Conservation (phyloP, 2,797 vertebrate species). For the Hybognathus amarus region DNA sequence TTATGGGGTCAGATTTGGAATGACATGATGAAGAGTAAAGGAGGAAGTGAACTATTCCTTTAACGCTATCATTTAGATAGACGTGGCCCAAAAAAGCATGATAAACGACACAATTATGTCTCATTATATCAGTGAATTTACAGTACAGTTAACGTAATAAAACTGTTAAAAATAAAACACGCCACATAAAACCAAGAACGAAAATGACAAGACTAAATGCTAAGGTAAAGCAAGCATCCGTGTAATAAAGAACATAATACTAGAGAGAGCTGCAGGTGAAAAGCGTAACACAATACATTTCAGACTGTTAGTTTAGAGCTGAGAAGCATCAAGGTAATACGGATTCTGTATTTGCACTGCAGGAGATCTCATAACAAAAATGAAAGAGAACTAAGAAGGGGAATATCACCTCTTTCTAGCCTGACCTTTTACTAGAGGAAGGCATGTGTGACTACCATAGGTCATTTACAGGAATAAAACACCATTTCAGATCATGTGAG, state of each 20-base stretch:
- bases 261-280: constrained; percentile 55
- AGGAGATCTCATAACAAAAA: constrained; percentile 61
- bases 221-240: constrained; percentile 30
- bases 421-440: constrained; percentile 63
- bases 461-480: constrained; percentile 48
- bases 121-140: background rate
- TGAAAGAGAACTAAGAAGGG: constrained; percentile 63
- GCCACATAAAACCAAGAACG: background rate
- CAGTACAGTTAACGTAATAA: background rate
- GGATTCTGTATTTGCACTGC: constrained; percentile 42
- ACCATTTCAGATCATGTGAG: constrained; percentile 2
- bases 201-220: background rate
- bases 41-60: background rate
- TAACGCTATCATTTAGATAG: background rate
- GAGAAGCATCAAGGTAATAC: constrained; percentile 50
- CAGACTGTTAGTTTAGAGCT: constrained; percentile 60
- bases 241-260: constrained; percentile 54
- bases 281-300: constrained; percentile 54
- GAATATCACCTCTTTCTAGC: constrained; percentile 57
- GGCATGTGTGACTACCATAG: constrained; percentile 45
- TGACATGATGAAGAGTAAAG: background rate
- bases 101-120: background rate
- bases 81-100: background rate
- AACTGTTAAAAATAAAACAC: background rate
- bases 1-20: background rate